Evolutionary conservation across 2,113 vertebrate species (phyloP).

Genomic region (Malurus melanocephalus): DNA sequence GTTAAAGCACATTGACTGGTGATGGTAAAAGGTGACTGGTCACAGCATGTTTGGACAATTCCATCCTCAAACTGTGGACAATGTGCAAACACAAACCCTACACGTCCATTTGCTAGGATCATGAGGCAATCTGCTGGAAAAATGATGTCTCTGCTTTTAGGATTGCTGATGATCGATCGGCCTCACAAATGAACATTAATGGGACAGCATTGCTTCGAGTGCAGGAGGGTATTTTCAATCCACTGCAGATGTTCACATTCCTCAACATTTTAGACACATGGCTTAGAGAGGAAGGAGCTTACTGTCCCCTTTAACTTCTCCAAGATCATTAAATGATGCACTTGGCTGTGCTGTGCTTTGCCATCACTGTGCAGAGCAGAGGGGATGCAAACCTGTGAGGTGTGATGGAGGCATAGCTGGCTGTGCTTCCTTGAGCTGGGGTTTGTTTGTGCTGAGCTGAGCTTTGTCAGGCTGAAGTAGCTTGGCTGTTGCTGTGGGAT

Average conservation of each 20-base stretch:
- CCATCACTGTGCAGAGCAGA: background rate
- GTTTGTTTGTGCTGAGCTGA: background rate
- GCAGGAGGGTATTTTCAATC: background rate
- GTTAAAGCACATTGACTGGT: background rate
- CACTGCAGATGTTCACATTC: background rate
- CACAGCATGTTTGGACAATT: background rate
- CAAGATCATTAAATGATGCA: background rate
- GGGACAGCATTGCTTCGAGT: background rate
- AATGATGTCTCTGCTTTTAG: background rate
- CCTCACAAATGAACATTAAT: background rate
- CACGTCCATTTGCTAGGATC: background rate
- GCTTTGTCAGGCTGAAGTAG: background rate
- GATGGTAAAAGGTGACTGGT: background rate
- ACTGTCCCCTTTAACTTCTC: background rate
- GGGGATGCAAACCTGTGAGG: background rate
- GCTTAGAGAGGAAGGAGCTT: background rate
- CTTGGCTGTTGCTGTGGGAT: background rate
- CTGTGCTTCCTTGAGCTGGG: background rate
- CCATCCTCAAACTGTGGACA: background rate
- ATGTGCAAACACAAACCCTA: rapidly evolving
- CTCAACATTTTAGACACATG: background rate
- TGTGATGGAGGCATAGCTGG: rapidly evolving
- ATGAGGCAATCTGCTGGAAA: background rate
- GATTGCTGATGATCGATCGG: background rate
- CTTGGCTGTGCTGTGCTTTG: background rate